Conservation (phyloP, 2,888 invertebrate genomes). For the Camptogramma bilineatum region DNA sequence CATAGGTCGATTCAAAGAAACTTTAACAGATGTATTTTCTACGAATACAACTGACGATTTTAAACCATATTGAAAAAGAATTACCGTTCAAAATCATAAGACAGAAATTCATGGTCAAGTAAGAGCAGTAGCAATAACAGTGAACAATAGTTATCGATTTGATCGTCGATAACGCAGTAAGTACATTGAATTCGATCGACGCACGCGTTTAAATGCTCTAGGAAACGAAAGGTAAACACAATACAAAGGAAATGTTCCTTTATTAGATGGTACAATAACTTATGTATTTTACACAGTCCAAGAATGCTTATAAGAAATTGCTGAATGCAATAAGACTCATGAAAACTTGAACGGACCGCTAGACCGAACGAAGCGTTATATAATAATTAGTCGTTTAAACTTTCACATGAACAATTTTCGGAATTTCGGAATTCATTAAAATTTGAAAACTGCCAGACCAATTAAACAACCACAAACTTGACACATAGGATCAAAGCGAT, state of each 20-base stretch:
- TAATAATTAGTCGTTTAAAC: too few species aligned
- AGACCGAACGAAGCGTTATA: too few species aligned
- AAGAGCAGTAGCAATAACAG: slow-evolving; percentile 60
- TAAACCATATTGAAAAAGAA: slow-evolving; percentile 1
- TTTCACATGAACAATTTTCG: too few species aligned
- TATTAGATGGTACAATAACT: background rate
- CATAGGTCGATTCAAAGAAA: slow-evolving; percentile 17
- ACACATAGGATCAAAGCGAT: too few species aligned
- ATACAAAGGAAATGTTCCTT: background rate
- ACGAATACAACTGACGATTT: background rate
- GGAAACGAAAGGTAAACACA: slow-evolving; percentile 2
- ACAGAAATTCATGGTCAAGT: slow-evolving; percentile 38
- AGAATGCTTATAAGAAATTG: background rate
- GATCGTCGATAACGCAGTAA: slow-evolving; percentile 61
- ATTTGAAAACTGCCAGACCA: too few species aligned
- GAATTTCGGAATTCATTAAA: too few species aligned
- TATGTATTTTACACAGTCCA: background rate
- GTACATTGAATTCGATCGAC: slow-evolving; percentile 46
- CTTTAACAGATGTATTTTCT: slow-evolving; percentile 22
- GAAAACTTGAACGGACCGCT: background rate
- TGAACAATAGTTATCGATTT: slow-evolving; percentile 71
- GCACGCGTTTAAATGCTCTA: slow-evolving; percentile 44
- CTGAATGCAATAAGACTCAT: background rate
- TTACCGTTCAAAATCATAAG: slow-evolving; percentile 23
- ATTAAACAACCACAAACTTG: too few species aligned